Evolutionary conservation across 2,113 vertebrate genomes (phyloP).

Genomic region (Petrocephalus zakoni): DNA sequence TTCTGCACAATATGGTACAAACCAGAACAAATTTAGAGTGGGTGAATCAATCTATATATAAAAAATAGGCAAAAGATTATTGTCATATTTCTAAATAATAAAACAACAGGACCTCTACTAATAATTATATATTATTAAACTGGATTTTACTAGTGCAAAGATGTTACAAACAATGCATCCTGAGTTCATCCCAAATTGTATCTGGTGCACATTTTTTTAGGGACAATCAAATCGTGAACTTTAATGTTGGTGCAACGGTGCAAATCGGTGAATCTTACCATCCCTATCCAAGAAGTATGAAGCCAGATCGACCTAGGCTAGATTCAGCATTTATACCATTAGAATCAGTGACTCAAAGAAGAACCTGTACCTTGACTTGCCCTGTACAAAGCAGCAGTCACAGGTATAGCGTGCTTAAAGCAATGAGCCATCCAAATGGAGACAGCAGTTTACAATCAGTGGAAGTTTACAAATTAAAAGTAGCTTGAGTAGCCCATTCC

Average conservation of each 20-base stretch:
- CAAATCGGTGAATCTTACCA: neutral
- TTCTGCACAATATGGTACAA: no score
- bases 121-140: neutral
- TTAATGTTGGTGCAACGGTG: neutral
- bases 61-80: neutral
- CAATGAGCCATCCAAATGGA: neutral
- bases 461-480: neutral
- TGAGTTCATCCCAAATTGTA: neutral
- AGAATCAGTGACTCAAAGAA: neutral
- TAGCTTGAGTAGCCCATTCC: neutral
- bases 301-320: neutral
- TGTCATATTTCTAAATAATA: neutral
- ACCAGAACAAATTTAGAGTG: neutral
- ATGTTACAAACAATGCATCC: neutral
- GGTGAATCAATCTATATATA: neutral
- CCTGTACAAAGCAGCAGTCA: neutral
- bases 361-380: neutral
- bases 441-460: neutral
- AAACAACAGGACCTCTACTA: neutral
- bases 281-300: neutral
- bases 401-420: neutral
- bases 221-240: neutral
- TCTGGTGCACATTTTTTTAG: neutral
- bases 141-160: neutral
- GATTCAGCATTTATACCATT: neutral